Conservation (phyloP, 2,888 invertebrate genomes). For the Boloria euphrosyne region DNA sequence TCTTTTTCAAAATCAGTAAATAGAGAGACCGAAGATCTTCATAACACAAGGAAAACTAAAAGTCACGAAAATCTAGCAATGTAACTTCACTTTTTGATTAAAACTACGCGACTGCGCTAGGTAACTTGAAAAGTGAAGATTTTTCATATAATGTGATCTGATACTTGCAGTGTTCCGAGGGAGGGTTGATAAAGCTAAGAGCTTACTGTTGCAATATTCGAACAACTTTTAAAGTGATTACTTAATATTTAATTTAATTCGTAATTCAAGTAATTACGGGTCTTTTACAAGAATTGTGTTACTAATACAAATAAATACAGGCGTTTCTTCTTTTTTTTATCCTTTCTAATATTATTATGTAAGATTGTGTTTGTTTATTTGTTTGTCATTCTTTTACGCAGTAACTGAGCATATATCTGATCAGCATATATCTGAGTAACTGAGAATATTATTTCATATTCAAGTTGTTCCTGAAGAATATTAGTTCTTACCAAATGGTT, state of each 20-base stretch:
- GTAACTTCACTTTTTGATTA: slow-evolving; percentile 7
- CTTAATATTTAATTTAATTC: too few relatives aligned
- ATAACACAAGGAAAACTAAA: not conserved
- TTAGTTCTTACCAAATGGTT: too few relatives aligned
- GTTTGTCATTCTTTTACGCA: too few relatives aligned
- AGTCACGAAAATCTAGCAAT: slow-evolving; percentile 5
- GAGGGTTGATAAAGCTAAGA: slow-evolving; percentile 11
- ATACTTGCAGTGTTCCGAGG: slow-evolving; percentile 3
- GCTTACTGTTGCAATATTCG: not conserved
- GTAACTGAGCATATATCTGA: too few relatives aligned
- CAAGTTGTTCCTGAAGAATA: too few relatives aligned
- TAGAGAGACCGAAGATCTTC: not conserved
- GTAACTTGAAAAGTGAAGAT: slow-evolving; percentile 2
- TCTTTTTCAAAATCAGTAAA: not conserved
- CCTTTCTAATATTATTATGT: not conserved
- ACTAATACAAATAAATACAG: not conserved
- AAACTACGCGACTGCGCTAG: slow-evolving; percentile 11
- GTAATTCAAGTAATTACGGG: too few relatives aligned
- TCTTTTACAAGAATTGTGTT: too few relatives aligned
- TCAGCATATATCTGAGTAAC: too few relatives aligned
- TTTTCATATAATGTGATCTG: slow-evolving; percentile 15
- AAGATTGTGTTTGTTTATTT: too few relatives aligned
- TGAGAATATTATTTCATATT: too few relatives aligned
- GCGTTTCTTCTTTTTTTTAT: not conserved
- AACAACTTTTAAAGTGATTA: too few relatives aligned